These are phyloP conservation scores for Sialia sialis DNA, from an alignment of 2,113 vertebrate genomes.

Conservation along the genomic window DNA sequence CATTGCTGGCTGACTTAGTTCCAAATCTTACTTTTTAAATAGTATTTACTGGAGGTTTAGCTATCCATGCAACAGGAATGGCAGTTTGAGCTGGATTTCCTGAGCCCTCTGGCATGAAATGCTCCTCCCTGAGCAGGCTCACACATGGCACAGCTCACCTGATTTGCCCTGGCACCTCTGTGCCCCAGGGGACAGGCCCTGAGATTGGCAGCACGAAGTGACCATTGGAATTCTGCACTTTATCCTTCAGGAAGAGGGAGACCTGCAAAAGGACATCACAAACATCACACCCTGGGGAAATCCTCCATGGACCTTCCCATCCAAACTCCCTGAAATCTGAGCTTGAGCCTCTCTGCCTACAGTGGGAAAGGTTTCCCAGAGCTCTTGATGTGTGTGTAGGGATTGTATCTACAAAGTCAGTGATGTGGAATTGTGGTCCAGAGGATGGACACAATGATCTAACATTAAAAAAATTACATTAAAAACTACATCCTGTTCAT, in stretches of 20 bases:
- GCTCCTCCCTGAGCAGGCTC: neutral
- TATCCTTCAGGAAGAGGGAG: conserved; percentile 97
- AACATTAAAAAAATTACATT: neutral
- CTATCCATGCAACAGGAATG: neutral
- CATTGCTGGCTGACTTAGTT: neutral
- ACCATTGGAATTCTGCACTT: conserved; percentile 95
- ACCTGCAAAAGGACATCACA: conserved; percentile 74
- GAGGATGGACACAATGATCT: neutral
- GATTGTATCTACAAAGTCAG: neutral
- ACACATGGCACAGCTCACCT: conserved; percentile 70
- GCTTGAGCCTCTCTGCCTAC: neutral
- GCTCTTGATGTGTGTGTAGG: neutral
- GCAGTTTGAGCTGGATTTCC: neutral
- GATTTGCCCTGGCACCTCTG: conserved; percentile 88
- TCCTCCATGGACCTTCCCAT: fast-evolving
- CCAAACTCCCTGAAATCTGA: neutral
- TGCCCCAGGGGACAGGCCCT: conserved; percentile 89
- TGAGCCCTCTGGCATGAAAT: neutral
- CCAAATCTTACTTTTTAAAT: neutral
- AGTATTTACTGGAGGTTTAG: neutral
- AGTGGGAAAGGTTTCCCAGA: neutral
- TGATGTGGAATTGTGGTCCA: neutral
- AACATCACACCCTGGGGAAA: neutral
- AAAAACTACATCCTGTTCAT: neutral
- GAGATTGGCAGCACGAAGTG: conserved; percentile 91